phyloP scores from a whole-genome alignment of 2,797 vertebrate species.

The Enteromius radiatus region DNA sequence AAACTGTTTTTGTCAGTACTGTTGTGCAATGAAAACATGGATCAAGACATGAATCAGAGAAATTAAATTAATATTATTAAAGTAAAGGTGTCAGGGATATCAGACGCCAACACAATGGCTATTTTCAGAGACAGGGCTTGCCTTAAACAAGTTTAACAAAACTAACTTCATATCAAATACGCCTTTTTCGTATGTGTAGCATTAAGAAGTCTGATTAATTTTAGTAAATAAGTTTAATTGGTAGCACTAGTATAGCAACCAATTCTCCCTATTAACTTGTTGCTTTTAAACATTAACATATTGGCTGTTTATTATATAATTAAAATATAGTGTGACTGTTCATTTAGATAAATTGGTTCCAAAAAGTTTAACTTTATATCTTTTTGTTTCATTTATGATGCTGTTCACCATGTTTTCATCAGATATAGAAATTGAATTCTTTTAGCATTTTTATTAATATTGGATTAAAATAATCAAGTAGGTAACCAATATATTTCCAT shows the following conservation, averaged over 20 bases:
- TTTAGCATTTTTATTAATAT: background rate
- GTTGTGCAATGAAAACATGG: background rate
- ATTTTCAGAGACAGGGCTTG: background rate
- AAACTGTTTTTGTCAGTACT: slow-evolving; percentile 4
- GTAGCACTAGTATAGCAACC: background rate
- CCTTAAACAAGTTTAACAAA: background rate
- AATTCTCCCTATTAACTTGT: background rate
- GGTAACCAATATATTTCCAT: background rate
- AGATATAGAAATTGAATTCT: background rate
- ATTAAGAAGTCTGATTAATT: background rate
- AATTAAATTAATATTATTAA: background rate
- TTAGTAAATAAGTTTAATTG: background rate
- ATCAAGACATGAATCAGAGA: background rate
- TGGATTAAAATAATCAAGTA: background rate
- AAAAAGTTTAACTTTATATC: background rate
- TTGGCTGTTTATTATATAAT: background rate
- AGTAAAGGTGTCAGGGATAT: background rate
- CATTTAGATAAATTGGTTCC: background rate
- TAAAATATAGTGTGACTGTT: background rate
- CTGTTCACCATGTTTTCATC: background rate
- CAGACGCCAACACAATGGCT: background rate
- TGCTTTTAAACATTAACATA: background rate
- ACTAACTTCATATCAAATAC: background rate
- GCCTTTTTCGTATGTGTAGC: background rate
- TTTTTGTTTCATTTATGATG: background rate